A percentile compares a stretch with the other conserved stretches of the same genome.
Evolutionary conservation across 2,113 vertebrate species (phyloP).

Genomic region (Xiphophorus couchianus): DNA sequence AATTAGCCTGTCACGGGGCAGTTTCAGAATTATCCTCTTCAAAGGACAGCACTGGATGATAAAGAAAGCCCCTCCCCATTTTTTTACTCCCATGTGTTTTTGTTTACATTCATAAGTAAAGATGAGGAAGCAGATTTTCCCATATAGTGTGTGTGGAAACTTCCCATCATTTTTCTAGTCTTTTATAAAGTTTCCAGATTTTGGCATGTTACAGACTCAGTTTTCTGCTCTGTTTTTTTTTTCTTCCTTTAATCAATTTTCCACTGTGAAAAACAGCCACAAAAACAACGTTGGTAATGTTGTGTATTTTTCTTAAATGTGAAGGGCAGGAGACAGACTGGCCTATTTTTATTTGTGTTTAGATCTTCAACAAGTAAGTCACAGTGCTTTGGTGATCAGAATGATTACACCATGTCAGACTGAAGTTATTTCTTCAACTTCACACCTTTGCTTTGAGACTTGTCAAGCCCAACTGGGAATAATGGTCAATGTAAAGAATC

Average conservation of each 20-base stretch:
- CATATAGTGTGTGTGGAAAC: background rate
- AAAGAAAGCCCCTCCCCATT: slow-evolving; percentile 2
- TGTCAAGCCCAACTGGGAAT: background rate
- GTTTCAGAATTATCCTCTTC: slow-evolving; percentile 9
- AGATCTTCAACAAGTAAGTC: background rate
- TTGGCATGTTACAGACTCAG: background rate
- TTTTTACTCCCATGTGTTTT: slow-evolving; percentile 1
- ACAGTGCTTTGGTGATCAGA: background rate
- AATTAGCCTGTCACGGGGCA: slow-evolving; percentile 21
- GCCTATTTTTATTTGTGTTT: background rate
- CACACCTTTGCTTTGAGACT: background rate
- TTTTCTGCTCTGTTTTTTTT: background rate
- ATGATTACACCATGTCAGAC: too few relatives aligned
- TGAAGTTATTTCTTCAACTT: background rate
- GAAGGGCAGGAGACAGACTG: background rate
- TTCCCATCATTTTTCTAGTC: background rate
- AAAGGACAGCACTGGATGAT: background rate
- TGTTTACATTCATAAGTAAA: slow-evolving; percentile 5
- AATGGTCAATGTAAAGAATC: too few relatives aligned
- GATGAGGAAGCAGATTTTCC: background rate
- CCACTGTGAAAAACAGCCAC: background rate
- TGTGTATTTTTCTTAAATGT: background rate
- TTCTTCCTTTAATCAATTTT: background rate
- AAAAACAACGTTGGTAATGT: background rate
- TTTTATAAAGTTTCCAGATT: background rate